Conservation (phyloP, 2,113 vertebrate species). For the Ctenodactylus gundi region DNA sequence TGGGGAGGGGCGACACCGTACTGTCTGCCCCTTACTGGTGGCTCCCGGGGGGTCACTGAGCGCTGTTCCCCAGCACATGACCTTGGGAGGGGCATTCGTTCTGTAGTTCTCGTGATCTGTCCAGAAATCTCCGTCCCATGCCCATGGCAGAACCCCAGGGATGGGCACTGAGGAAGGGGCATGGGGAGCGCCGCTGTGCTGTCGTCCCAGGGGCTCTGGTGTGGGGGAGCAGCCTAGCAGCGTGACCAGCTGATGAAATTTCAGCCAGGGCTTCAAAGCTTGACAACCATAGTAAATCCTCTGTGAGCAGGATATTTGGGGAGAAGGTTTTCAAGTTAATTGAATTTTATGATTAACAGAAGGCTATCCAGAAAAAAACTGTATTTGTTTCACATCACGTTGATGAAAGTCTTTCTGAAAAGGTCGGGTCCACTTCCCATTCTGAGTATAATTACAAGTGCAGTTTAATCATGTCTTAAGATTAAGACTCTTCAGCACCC, state of each 20-base stretch:
- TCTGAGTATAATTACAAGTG: not conserved
- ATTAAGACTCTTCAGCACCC: not conserved
- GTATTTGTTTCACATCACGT: not conserved
- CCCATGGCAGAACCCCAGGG: not conserved
- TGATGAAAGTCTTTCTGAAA: not conserved
- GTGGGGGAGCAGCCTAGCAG: not conserved
- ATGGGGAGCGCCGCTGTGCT: not conserved
- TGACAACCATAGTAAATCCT: not conserved
- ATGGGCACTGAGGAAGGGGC: not conserved
- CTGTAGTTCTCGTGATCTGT: slow-evolving; percentile 55
- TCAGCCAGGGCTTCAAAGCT: not conserved
- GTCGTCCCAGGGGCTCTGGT: not conserved
- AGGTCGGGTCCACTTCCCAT: not conserved
- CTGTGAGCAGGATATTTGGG: not conserved
- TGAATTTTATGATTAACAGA: slow-evolving; percentile 16
- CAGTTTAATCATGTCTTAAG: not conserved
- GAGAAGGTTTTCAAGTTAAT: not conserved
- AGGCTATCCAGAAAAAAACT: not conserved
- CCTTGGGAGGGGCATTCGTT: slow-evolving; percentile 43
- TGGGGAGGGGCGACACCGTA: slow-evolving; percentile 68
- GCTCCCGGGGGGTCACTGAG: slow-evolving; percentile 64
- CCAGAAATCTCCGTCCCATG: not conserved
- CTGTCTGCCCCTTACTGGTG: slow-evolving; percentile 55
- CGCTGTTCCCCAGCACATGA: slow-evolving; percentile 41
- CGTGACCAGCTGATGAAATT: not conserved